These are phyloP conservation scores for Oreochromis mossambicus DNA, from an alignment of 2,797 vertebrate genomes.

Conservation along the genomic window DNA sequence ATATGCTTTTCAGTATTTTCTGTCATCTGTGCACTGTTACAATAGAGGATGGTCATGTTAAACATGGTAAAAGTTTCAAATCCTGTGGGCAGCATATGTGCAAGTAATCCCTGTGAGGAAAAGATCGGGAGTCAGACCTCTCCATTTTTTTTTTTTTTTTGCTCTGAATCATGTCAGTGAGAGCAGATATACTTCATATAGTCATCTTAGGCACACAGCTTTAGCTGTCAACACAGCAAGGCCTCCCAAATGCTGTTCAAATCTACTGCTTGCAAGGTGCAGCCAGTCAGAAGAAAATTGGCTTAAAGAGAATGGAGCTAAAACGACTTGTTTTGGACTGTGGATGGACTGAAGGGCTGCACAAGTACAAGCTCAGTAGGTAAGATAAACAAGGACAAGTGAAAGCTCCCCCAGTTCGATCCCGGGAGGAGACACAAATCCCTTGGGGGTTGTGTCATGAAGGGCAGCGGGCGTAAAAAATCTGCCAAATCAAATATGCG, in stretches of 20 bases:
- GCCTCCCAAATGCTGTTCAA: not conserved
- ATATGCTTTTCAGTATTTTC: not conserved
- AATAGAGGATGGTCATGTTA: not conserved
- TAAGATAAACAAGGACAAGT: not conserved
- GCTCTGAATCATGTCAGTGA: not conserved
- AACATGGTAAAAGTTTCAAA: not conserved
- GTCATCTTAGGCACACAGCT: not conserved
- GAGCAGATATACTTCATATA: not conserved
- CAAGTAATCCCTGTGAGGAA: not conserved
- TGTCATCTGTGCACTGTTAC: not conserved
- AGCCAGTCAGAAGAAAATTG: not conserved
- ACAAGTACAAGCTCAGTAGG: not conserved
- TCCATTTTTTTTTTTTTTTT: not conserved
- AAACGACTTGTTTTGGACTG: not conserved
- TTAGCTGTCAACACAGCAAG: not conserved
- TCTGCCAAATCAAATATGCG: not conserved
- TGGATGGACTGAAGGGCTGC: not conserved
- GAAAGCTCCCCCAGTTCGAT: not conserved
- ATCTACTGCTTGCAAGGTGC: not conserved
- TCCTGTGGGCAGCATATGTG: not conserved
- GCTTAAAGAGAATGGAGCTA: not conserved
- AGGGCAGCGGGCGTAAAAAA: not conserved
- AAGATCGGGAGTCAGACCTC: not conserved
- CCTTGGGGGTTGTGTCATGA: not conserved
- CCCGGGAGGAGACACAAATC: not conserved